Evolutionary conservation across 2,888 invertebrate genomes (phyloP), one percentile per base, ranked within the genome.

Genomic region (Steromphala cineraria): DNA sequence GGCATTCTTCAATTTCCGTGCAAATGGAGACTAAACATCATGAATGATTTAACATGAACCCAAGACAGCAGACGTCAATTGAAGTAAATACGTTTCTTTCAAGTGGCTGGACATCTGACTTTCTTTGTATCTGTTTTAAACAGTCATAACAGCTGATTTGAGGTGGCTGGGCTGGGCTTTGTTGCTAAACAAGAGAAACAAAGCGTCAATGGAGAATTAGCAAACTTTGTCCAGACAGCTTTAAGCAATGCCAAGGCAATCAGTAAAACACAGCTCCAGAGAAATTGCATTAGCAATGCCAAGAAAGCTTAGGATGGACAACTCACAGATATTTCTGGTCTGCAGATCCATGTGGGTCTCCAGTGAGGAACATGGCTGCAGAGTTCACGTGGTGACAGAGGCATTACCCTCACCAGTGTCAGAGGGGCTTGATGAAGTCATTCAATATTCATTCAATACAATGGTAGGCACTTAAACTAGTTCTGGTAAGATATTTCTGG

Each of bases 21-120:
- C 62, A 62, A 62, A 62, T 62, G 24, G 62, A 62, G 62, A 62
- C 62, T 62, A 62, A 62, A 62, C 62, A 62, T 62, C 62, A 62
- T 62, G 62, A 62, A 62, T 62, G 62, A 62, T 62, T 62, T 62
- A 62, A 62, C 62, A 62, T 21, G 24, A 28, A 28, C 28, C 28
- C 62, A 62, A 62, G n/a, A 15, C 62, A 28, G 62, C 10, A 62
- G 28, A 7, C 62, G 28, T 24, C 62, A 24, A 24, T 62, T 15
- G 62, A 62, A 15, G 28, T n/a, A 28, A 62, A 62, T 62, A 62
- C 62, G 28, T 62, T 62, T 62, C 62, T 62, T 62, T 62, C 62
- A 62, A 62, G 62, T 62, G 24, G 62, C 28, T 62, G 28, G 62
- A 28, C 24, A 28, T 24, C n/a, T 24, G 62, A 15, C 24, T 62